Percentiles rank a stretch among this genome's conserved stretches.
Evolutionary conservation across 23 tunicate genomes (phyloP).

Genomic region (Ascidia mentula): DNA sequence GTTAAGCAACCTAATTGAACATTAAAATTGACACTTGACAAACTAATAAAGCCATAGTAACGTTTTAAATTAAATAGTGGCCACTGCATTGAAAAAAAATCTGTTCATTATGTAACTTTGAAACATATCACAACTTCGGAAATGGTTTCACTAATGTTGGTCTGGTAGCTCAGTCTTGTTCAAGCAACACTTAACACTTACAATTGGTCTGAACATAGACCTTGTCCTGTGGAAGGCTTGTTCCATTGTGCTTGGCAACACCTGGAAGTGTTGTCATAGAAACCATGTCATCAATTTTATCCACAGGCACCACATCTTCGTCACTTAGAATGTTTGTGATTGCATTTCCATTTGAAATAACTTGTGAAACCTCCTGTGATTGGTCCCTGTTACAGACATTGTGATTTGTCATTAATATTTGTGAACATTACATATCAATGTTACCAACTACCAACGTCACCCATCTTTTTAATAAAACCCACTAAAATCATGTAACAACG

Average conservation of each 20-base stretch:
- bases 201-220: conserved; percentile 82
- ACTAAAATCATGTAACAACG: no score
- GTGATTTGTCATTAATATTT: no score
- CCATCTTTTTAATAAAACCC: no score
- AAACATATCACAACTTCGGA: not conserved
- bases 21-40: no score
- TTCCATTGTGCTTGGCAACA: conserved; percentile 40
- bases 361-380: conserved; percentile 7
- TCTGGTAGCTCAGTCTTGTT: not conserved
- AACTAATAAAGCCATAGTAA: no score
- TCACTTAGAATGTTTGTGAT: conserved; percentile 46
- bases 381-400: not conserved
- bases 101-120: no score
- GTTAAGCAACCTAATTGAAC: no score
- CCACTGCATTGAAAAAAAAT: no score
- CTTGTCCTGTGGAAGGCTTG: conserved; percentile 63
- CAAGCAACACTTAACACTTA: conserved; percentile 12
- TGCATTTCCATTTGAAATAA: conserved; percentile 42
- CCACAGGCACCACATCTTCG: conserved; percentile 72
- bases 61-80: no score
- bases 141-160: not conserved
- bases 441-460: no score
- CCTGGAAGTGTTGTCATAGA: conserved; percentile 68
- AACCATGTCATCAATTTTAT: conserved; percentile 30
- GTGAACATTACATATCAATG: no score